Conservation (phyloP, 2,113 vertebrate genomes). For the Archocentrus centrarchus region DNA sequence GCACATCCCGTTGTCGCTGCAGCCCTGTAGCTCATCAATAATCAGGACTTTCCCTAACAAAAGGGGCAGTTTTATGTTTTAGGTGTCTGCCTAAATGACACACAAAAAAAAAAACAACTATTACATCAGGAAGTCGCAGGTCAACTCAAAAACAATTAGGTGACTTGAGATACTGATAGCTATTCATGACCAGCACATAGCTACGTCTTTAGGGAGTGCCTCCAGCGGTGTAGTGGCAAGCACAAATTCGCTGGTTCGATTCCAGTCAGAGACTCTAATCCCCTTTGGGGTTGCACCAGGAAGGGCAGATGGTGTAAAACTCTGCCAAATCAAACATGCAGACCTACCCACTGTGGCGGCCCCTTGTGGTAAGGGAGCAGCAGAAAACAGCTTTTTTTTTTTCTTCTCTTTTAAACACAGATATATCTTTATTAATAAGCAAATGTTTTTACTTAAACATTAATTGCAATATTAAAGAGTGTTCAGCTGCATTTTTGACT, state of each 20-base stretch:
- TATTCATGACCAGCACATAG: no score
- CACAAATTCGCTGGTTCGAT: not conserved
- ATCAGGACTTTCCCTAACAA: not conserved
- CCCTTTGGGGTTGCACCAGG: not conserved
- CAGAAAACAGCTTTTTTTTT: no score
- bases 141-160: not conserved
- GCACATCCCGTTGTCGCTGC: not conserved
- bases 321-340: no score
- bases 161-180: no score
- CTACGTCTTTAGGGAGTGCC: not conserved
- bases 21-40: not conserved
- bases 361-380: not conserved
- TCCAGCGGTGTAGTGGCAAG: not conserved
- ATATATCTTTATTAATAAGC: fast-evolving
- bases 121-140: not conserved
- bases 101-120: not conserved
- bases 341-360: not conserved
- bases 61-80: not conserved
- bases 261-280: not conserved
- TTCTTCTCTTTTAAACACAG: no score
- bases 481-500: not conserved
- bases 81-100: not conserved
- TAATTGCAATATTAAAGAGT: not conserved
- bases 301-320: no score
- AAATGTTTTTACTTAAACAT: not conserved